Evolutionary conservation across 2,113 vertebrate species (phyloP).

Genomic region (Sorex araneus): DNA sequence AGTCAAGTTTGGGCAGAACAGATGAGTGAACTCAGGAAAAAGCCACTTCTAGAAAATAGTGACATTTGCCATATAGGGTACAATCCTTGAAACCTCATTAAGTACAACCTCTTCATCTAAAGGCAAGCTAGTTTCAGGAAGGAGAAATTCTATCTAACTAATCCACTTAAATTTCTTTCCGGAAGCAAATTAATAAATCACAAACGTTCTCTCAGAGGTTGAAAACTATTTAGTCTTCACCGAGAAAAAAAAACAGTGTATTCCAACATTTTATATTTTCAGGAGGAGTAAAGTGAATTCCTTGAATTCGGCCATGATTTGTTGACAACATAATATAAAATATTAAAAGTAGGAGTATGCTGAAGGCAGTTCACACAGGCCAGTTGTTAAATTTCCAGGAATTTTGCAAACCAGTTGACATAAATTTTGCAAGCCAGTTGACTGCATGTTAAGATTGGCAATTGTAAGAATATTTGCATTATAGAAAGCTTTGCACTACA

Average conservation of each 20-base stretch:
- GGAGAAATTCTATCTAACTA: constrained; percentile 50
- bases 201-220: constrained; percentile 20
- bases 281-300: constrained; percentile 52
- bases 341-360: not conserved
- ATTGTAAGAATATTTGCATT: not conserved
- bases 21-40: not conserved
- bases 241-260: constrained; percentile 37
- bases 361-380: not conserved
- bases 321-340: not conserved
- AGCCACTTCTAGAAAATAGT: not conserved
- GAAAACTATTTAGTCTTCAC: constrained; percentile 60
- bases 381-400: constrained; percentile 28
- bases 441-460: not conserved
- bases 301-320: constrained; percentile 44
- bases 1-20: not conserved
- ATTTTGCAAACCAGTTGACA: constrained; percentile 4
- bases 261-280: constrained; percentile 64
- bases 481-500: not conserved
- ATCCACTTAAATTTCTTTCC: constrained; percentile 63
- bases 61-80: not conserved
- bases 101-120: not conserved
- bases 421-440: constrained; percentile 4
- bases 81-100: constrained; percentile 31
- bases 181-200: constrained; percentile 67
- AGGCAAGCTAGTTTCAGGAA: not conserved